phyloP scores from a whole-genome alignment of 1,140 invertebrate genomes.

The Formica selysi region DNA sequence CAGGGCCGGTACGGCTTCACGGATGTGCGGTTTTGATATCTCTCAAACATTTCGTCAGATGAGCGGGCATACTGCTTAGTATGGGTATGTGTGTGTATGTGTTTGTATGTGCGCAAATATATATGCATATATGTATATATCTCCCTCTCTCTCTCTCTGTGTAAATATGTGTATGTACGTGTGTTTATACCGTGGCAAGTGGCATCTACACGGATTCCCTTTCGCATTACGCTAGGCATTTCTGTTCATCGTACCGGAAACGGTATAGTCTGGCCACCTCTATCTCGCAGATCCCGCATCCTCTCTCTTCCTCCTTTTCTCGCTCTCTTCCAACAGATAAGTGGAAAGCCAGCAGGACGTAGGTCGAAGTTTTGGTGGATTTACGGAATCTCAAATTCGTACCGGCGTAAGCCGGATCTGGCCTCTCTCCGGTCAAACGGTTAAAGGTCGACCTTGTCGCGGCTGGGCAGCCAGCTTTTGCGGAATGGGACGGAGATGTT shows the following conservation, averaged over 20 bases:
- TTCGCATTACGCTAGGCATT: slow-evolving; percentile 57
- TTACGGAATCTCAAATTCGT: slow-evolving; percentile 75
- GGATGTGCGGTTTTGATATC: slow-evolving; percentile 58
- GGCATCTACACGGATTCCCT: slow-evolving; percentile 66
- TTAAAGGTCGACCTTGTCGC: slow-evolving; percentile 70
- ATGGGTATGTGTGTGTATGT: neutral
- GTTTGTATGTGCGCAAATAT: neutral
- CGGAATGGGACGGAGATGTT: slow-evolving; percentile 22
- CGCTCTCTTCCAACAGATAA: slow-evolving; percentile 60
- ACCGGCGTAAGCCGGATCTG: slow-evolving; percentile 74
- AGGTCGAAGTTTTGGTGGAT: slow-evolving; percentile 72
- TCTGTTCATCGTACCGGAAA: slow-evolving; percentile 62
- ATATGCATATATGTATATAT: neutral
- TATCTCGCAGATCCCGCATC: slow-evolving; percentile 48
- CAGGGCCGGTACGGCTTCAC: slow-evolving; percentile 24
- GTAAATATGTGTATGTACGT: neutral
- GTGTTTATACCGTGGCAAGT: slow-evolving; percentile 35
- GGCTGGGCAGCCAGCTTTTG: slow-evolving; percentile 41
- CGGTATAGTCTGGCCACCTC: slow-evolving; percentile 48
- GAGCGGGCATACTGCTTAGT: neutral
- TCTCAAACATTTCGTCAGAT: slow-evolving; percentile 58
- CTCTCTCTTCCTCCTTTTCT: neutral
- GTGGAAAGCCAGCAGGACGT: slow-evolving; percentile 69
- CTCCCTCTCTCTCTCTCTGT: neutral
- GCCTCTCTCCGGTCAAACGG: slow-evolving; percentile 71